phyloP scores from a whole-genome alignment of 2,797 vertebrate species.

The Coluber constrictor region DNA sequence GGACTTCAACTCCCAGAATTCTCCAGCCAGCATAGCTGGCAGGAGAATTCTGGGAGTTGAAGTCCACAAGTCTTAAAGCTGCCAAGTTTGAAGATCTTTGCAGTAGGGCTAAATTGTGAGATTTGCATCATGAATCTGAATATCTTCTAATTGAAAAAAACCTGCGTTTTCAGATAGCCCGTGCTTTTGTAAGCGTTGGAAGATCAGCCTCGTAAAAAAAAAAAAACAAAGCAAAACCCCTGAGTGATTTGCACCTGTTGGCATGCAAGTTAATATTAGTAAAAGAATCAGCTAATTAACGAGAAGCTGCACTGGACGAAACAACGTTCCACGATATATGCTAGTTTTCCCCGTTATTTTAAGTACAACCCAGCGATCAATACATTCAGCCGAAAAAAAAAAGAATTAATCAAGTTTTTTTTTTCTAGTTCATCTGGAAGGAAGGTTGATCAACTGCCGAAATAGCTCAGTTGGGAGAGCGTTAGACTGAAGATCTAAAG shows the following conservation, averaged over 20 bases:
- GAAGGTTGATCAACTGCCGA: background rate
- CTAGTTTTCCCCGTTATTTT: background rate
- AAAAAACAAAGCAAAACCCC: background rate
- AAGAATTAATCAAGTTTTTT: background rate
- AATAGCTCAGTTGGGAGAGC: slow-evolving; percentile 77
- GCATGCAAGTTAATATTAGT: too few relatives aligned
- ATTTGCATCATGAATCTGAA: background rate
- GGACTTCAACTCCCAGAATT: too few relatives aligned
- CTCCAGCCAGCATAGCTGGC: too few relatives aligned
- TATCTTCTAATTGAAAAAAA: background rate
- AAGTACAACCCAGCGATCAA: background rate
- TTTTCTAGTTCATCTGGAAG: background rate
- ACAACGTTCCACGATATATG: too few relatives aligned
- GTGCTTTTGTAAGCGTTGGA: background rate
- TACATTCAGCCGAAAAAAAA: background rate
- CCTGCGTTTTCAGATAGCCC: background rate
- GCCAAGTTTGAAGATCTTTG: background rate
- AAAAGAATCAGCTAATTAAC: background rate
- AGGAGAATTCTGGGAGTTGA: too few relatives aligned
- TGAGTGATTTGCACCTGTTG: background rate
- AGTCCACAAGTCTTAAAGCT: too few relatives aligned
- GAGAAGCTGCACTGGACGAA: too few relatives aligned
- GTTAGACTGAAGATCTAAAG: slow-evolving; percentile 76
- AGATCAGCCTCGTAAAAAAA: background rate
- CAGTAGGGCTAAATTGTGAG: background rate